Evolutionary conservation across 2,888 invertebrate genomes (phyloP).

Genomic region (Monopis laevigella): DNA sequence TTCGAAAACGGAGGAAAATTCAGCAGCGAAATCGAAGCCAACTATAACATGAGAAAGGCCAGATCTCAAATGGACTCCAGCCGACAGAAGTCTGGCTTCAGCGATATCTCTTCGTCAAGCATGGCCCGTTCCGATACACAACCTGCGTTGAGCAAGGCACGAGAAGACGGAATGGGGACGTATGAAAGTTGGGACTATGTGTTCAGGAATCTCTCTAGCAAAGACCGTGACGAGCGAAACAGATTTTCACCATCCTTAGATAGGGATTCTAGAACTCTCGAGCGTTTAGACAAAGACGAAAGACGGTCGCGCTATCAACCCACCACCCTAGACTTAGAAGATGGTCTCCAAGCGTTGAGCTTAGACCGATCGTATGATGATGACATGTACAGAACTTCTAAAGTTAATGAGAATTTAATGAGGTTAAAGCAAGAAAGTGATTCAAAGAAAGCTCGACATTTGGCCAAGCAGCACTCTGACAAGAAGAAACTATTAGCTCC

Average conservation of each 20-base stretch:
- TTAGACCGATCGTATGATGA: slow-evolving; percentile 55
- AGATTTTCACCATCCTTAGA: slow-evolving; percentile 67
- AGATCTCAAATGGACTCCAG: too few relatives aligned
- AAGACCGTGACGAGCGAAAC: slow-evolving; percentile 76
- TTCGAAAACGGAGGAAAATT: slow-evolving; percentile 38
- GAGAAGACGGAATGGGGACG: slow-evolving; percentile 73
- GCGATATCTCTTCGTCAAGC: slow-evolving; percentile 49
- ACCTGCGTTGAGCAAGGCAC: slow-evolving; percentile 58
- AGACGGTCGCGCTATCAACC: slow-evolving; percentile 54
- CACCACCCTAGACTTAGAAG: slow-evolving; percentile 64
- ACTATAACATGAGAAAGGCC: neutral
- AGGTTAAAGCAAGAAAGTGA: slow-evolving; percentile 52
- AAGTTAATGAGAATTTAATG: slow-evolving; percentile 60
- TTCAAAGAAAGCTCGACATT: slow-evolving; percentile 38
- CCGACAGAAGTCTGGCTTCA: slow-evolving; percentile 23
- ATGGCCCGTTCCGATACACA: slow-evolving; percentile 58
- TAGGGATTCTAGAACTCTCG: slow-evolving; percentile 52
- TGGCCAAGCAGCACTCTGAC: slow-evolving; percentile 31
- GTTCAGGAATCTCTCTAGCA: slow-evolving; percentile 77
- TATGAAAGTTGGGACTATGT: slow-evolving; percentile 85
- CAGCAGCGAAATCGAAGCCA: too few relatives aligned
- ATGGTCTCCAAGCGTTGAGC: slow-evolving; percentile 61
- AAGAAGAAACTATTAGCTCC: slow-evolving; percentile 45
- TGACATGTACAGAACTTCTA: slow-evolving; percentile 52
- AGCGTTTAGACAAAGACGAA: slow-evolving; percentile 51